phyloP scores from a whole-genome alignment of 2,113 vertebrate genomes.

The Setophaga kirtlandii region DNA sequence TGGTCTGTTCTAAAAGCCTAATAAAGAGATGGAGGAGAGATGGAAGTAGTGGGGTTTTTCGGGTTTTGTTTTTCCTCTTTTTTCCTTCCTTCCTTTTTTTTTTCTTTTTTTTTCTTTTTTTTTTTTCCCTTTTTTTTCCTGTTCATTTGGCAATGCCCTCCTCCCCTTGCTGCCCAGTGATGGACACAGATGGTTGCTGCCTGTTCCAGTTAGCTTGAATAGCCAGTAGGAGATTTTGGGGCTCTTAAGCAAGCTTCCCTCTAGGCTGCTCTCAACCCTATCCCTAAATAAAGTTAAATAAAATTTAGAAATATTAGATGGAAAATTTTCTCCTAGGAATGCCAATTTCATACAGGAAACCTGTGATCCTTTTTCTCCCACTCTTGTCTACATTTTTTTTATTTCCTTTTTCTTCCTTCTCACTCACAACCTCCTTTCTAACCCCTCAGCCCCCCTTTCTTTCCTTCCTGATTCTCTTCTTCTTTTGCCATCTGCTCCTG shows the following conservation, averaged over 20 bases:
- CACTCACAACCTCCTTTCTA: neutral
- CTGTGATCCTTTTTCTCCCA: neutral
- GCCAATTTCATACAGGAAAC: neutral
- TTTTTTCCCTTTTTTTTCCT: too few species aligned
- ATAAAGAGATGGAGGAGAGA: neutral
- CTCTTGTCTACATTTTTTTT: neutral
- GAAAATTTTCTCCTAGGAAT: neutral
- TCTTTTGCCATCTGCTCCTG: neutral
- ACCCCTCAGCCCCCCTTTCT: neutral
- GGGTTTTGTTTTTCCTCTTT: too few species aligned
- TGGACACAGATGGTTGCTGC: neutral
- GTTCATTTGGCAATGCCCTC: neutral
- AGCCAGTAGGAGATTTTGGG: neutral
- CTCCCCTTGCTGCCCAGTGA: neutral
- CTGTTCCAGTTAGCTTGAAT: neutral
- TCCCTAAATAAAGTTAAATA: neutral
- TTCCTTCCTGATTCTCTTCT: neutral
- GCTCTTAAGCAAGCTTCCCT: neutral
- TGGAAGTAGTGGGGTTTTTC: neutral
- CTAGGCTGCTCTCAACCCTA: neutral
- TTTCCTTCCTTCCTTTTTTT: neutral
- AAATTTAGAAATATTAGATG: neutral
- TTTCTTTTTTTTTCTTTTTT: neutral
- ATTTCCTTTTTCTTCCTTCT: neutral
- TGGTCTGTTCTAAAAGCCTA: neutral